These are phyloP conservation scores for Struthio camelus DNA, from an alignment of 2,113 vertebrate genomes.

Conservation along the genomic window DNA sequence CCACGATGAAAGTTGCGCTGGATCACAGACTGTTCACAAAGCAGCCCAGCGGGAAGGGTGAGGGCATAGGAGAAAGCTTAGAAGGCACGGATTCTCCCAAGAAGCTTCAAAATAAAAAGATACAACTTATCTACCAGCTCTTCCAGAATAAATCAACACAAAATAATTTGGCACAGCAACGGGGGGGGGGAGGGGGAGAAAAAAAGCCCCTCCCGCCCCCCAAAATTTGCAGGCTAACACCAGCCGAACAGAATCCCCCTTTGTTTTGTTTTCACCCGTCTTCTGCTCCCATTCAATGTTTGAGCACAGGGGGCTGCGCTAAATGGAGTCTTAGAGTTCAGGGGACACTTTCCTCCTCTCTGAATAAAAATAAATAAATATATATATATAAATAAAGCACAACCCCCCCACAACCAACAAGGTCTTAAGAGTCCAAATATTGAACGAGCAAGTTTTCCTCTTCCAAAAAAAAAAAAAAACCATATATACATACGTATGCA, in stretches of 20 bases:
- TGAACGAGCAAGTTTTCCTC: accelerated
- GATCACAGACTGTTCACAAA: slow-evolving; percentile 4
- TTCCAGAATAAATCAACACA: not conserved
- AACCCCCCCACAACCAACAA: not conserved
- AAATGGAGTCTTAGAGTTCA: not conserved
- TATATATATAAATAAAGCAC: accelerated
- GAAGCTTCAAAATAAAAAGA: not conserved
- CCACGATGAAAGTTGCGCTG: not conserved
- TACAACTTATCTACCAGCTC: not conserved
- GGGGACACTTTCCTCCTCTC: not conserved
- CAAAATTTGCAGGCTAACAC: not conserved
- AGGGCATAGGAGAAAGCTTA: not conserved
- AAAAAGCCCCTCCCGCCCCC: not conserved
- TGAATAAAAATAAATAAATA: not conserved
- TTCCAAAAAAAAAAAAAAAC: too few species aligned
- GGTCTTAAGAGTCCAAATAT: accelerated
- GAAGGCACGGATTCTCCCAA: not conserved
- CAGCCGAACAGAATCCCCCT: not conserved
- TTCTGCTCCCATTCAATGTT: not conserved
- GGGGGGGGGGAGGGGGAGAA: not conserved
- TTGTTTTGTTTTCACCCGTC: slow-evolving; percentile 54
- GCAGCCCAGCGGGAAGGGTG: not conserved
- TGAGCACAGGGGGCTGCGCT: not conserved
- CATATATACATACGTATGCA: too few species aligned
- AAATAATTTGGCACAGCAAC: too few species aligned